A percentile compares a stretch with the other conserved stretches of the same genome.
Conservation (phyloP, 2,888 invertebrate genomes). For the Torymus aiolomorphi region DNA sequence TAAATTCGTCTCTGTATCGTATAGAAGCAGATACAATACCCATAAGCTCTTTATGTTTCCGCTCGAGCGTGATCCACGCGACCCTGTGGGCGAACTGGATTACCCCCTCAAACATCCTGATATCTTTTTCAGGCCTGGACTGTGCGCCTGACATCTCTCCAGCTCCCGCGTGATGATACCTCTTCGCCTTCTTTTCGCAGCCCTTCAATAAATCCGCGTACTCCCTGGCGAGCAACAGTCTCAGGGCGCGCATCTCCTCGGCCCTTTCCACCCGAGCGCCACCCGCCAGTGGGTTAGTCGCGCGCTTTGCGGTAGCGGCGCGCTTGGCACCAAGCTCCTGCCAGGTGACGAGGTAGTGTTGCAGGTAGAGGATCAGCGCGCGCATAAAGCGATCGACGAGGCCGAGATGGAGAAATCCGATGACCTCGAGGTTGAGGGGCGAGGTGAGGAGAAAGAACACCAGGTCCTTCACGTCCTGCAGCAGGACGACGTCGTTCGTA, state of each 20-base stretch:
- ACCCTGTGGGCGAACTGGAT: constrained; percentile 80
- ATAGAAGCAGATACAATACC: constrained; percentile 72
- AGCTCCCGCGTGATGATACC: constrained; percentile 79
- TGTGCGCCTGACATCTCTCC: constrained; percentile 73
- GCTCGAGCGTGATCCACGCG: constrained; percentile 81
- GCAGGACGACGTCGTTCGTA: constrained; percentile 79
- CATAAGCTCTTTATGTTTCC: constrained; percentile 79
- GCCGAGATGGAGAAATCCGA: constrained; percentile 79
- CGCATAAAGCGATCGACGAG: constrained; percentile 81
- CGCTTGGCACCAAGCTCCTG: constrained; percentile 78
- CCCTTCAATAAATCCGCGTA: constrained; percentile 80
- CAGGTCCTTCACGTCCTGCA: constrained; percentile 80
- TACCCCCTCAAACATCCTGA: constrained; percentile 79
- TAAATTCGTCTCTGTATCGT: too few relatives aligned
- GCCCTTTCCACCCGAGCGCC: constrained; percentile 65
- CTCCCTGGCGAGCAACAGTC: constrained; percentile 80
- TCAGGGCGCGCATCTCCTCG: constrained; percentile 79
- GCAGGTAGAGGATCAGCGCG: constrained; percentile 80
- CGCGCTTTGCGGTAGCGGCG: constrained; percentile 75
- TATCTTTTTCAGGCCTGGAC: constrained; percentile 81
- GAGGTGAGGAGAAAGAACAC: constrained; percentile 77
- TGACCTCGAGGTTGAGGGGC: constrained; percentile 79
- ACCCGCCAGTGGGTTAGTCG: constrained; percentile 68
- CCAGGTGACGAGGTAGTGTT: constrained; percentile 81
- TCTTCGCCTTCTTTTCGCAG: constrained; percentile 57